Percentiles rank a stretch among this genome's conserved stretches.
Conservation (phyloP, 2,888 invertebrate species). For the Brachypalpus laphriformis region DNA sequence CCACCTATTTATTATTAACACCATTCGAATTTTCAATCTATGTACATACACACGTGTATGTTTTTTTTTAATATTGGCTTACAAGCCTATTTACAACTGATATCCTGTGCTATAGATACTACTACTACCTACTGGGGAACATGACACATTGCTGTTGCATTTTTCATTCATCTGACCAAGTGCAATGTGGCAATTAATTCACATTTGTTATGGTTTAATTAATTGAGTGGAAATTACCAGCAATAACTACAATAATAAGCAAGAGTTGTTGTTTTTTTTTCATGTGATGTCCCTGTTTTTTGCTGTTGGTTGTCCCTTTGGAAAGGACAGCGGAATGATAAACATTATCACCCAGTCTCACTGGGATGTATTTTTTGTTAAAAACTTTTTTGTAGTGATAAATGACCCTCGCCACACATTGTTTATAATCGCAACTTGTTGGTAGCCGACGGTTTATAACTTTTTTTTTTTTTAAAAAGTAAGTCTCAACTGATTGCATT, state of each 20-base stretch:
- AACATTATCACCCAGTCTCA: slow-evolving; percentile 25
- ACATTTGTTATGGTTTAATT: slow-evolving; percentile 71
- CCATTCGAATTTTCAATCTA: slow-evolving; percentile 25
- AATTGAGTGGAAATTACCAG: slow-evolving; percentile 70
- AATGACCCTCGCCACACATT: slow-evolving; percentile 38
- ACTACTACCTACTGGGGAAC: slow-evolving; percentile 47
- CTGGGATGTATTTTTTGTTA: slow-evolving; percentile 7
- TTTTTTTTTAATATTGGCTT: slow-evolving; percentile 10
- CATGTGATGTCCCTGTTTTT: slow-evolving; percentile 8
- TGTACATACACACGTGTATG: neutral
- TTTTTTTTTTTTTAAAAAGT: neutral
- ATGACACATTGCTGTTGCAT: slow-evolving; percentile 53
- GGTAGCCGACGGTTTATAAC: neutral
- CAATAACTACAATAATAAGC: slow-evolving; percentile 49
- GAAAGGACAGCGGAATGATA: neutral
- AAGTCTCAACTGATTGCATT: slow-evolving; percentile 34
- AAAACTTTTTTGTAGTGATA: slow-evolving; percentile 18
- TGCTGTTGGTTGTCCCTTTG: slow-evolving; percentile 7
- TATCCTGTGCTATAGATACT: slow-evolving; percentile 15
- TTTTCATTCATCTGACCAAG: slow-evolving; percentile 48
- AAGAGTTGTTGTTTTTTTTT: slow-evolving; percentile 31
- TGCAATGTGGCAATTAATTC: slow-evolving; percentile 55
- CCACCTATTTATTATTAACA: slow-evolving; percentile 60
- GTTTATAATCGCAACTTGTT: slow-evolving; percentile 51
- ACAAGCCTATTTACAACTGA: slow-evolving; percentile 37